Evolutionary conservation across 2,888 invertebrate species (phyloP), one percentile per base, ranked within the genome.

Genomic region (Lepas anatifera): DNA sequence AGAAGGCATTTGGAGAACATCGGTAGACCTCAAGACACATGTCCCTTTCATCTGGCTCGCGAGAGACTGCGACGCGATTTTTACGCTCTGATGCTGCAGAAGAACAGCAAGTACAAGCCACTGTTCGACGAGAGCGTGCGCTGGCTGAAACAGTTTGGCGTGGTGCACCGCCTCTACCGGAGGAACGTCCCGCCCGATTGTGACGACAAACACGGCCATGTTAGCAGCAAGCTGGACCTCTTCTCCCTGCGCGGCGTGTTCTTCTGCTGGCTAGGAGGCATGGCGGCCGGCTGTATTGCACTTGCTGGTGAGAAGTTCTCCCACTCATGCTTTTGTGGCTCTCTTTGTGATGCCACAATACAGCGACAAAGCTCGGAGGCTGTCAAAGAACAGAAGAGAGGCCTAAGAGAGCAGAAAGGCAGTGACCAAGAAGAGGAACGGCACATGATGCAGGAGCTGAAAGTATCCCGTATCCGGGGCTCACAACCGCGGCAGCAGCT

Each of bases 221-320:
- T n/a, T n/a, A 32, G 32, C 11, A 8, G 18, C 13, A 4, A 16
- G 1, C 13, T 58, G 18, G 58, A 58, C 58, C 32, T 58, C 18
- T 8, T 32, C 58, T 18, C 3, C 6, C 58, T 58, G 58, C 58
- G 58, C 18, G 58, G 58, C 58, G 58, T 22, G 18, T 32, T 58
- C 58, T 58, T 58, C 58, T 58, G 58, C 58, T 58, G 58, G 58
- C 18, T 58, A 22, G 58, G 29, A 29, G 58, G 58, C 58, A 58
- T 58, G 58, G 32, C 13, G 32, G 58, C 58, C 32, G 32, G 58
- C 58, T 32, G 18, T 1, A 22, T 18, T 4, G 32, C 58, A 6
- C 32, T 58, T 16, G 32, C 32, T 2, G 58, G 7, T 22, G 58
- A 58, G 58, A 8, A 13, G 18, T 58, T 11, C 32, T 1, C 18